These are phyloP conservation scores for Ambastaia sidthimunki DNA, from an alignment of 2,797 vertebrate species.

Conservation along the genomic window DNA sequence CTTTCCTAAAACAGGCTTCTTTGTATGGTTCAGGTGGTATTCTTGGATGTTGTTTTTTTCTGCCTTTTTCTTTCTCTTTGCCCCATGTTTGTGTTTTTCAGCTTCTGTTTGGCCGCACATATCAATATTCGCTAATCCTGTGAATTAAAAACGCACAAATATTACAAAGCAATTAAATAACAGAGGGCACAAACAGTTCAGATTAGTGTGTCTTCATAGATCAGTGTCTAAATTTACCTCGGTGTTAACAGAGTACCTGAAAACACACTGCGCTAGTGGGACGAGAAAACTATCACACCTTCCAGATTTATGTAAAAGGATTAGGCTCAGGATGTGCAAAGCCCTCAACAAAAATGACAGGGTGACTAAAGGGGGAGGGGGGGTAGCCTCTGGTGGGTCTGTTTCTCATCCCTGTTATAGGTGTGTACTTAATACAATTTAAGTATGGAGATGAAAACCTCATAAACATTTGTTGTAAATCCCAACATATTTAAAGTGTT, in stretches of 20 bases:
- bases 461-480: background rate
- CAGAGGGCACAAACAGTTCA: background rate
- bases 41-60: background rate
- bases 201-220: slow-evolving; percentile 15
- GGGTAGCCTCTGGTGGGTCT: slow-evolving; percentile 11
- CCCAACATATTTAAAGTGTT: too few species aligned
- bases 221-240: slow-evolving; percentile 24
- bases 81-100: background rate
- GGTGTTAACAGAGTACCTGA: slow-evolving; percentile 8
- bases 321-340: slow-evolving; percentile 41
- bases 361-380: background rate
- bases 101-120: background rate
- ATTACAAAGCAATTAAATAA: background rate
- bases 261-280: slow-evolving; percentile 31
- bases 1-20: background rate
- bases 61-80: background rate
- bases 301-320: slow-evolving; percentile 53
- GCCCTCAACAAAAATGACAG: slow-evolving; percentile 19
- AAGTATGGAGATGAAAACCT: background rate
- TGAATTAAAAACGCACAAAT: background rate
- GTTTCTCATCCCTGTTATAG: slow-evolving; percentile 1
- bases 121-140: background rate
- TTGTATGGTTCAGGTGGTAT: background rate
- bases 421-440: background rate
- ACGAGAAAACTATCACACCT: background rate